These are phyloP conservation scores for Leptopilina boulardi DNA, from an alignment of 1,140 invertebrate genomes.

Conservation along the genomic window DNA sequence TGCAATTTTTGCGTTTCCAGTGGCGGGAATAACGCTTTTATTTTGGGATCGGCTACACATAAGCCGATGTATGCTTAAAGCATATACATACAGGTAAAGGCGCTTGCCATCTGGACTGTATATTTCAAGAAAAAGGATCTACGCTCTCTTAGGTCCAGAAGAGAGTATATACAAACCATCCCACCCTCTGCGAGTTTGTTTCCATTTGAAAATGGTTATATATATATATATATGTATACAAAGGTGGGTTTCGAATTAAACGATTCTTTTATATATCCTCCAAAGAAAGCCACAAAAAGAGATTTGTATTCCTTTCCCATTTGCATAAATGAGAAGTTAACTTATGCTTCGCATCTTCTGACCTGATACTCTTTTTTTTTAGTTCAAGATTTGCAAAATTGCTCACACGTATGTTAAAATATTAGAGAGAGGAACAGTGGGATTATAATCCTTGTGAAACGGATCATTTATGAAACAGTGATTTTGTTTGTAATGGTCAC, in stretches of 20 bases:
- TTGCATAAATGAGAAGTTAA: constrained; percentile 23
- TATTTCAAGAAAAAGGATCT: constrained; percentile 37
- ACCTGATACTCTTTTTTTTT: not conserved
- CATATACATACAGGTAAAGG: constrained; percentile 37
- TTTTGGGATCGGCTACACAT: no score
- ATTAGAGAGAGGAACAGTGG: no score
- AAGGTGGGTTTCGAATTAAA: constrained; percentile 9
- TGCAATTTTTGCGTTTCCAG: constrained; percentile 36
- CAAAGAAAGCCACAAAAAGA: not conserved
- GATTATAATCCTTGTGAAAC: no score
- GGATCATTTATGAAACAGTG: not conserved
- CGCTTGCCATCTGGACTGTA: constrained; percentile 47
- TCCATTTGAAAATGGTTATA: not conserved
- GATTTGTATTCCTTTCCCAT: constrained; percentile 6
- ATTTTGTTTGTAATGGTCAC: no score
- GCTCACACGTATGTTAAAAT: not conserved
- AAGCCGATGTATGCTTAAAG: no score
- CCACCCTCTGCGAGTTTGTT: constrained; percentile 8
- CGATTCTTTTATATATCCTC: constrained; percentile 12
- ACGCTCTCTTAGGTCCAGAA: constrained; percentile 36
- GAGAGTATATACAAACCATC: not conserved
- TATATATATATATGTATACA: no score
- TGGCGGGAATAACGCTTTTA: not conserved
- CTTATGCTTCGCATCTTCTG: constrained; percentile 19
- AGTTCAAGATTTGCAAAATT: not conserved